phyloP scores from a whole-genome alignment of 1,140 invertebrate species.

The Caenorhabditis inopinata region DNA sequence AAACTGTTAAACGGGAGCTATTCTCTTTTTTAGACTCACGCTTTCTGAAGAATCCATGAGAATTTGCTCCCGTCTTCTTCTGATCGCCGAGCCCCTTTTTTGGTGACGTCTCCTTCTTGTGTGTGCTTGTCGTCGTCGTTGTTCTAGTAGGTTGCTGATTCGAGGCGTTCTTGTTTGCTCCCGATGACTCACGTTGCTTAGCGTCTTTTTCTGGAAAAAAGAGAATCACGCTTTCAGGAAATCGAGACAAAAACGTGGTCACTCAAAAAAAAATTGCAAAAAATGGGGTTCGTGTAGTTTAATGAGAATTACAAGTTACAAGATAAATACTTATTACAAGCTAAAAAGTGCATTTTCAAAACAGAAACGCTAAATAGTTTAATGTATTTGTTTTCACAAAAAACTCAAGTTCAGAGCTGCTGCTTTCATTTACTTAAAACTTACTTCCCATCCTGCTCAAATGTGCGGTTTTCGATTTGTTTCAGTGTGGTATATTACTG shows the following conservation, averaged over 20 bases:
- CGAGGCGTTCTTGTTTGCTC: too few relatives aligned
- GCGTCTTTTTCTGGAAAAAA: conserved; percentile 27
- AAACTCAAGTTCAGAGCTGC: too few relatives aligned
- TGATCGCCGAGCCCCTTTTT: not conserved
- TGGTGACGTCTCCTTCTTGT: not conserved
- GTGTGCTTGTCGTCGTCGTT: not conserved
- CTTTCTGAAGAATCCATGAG: not conserved
- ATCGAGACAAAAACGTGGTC: too few relatives aligned
- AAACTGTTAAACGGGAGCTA: not conserved
- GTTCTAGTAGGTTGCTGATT: too few relatives aligned
- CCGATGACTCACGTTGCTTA: not conserved
- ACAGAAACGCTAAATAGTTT: too few relatives aligned
- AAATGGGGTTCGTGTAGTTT: too few relatives aligned
- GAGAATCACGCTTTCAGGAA: not conserved
- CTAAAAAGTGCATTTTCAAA: too few relatives aligned
- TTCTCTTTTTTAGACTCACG: not conserved
- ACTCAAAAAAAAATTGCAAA: too few relatives aligned
- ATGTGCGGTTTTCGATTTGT: not conserved
- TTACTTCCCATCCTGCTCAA: not conserved
- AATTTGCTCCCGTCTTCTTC: not conserved
- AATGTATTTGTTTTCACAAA: too few relatives aligned
- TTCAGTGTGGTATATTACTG: not conserved
- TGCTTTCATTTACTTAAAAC: too few relatives aligned
- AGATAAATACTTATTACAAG: too few relatives aligned
- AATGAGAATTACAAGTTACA: too few relatives aligned